Evolutionary conservation across 2,888 invertebrate genomes (phyloP).

Genomic region (Scaptomyza flava): DNA sequence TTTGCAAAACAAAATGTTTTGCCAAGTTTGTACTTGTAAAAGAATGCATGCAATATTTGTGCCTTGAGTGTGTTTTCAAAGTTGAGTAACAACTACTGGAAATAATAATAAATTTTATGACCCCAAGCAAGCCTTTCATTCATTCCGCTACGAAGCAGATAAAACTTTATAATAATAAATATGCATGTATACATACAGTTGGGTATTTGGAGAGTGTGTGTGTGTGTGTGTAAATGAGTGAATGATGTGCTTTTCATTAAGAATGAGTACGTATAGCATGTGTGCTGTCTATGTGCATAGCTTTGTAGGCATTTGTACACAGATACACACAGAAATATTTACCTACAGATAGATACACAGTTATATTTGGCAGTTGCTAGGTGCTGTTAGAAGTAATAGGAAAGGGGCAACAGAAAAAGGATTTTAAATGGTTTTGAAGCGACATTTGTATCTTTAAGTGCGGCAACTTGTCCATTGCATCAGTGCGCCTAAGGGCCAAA

Average conservation of each 20-base stretch:
- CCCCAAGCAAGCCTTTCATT: slow-evolving; percentile 54
- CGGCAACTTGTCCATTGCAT: background rate
- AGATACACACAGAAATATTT: slow-evolving; percentile 9
- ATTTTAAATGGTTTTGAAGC: background rate
- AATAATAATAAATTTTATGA: slow-evolving; percentile 54
- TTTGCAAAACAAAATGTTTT: slow-evolving; percentile 1
- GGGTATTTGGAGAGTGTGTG: slow-evolving; percentile 17
- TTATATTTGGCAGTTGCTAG: slow-evolving; percentile 21
- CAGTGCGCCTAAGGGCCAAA: background rate
- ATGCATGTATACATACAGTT: slow-evolving; percentile 16
- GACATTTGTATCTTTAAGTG: slow-evolving; percentile 1
- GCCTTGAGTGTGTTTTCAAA: slow-evolving; percentile 5
- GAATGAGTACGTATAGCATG: slow-evolving; percentile 62
- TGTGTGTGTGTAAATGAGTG: slow-evolving; percentile 25
- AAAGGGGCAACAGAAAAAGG: no score
- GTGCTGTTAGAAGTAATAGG: slow-evolving; percentile 2
- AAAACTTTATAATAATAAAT: slow-evolving; percentile 62
- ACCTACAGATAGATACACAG: slow-evolving; percentile 6
- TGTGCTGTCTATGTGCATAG: slow-evolving; percentile 28
- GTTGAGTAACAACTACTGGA: slow-evolving; percentile 50
- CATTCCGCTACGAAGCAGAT: slow-evolving; percentile 61
- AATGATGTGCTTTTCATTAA: slow-evolving; percentile 67
- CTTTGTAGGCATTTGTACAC: slow-evolving; percentile 16
- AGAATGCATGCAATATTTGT: slow-evolving; percentile 17
- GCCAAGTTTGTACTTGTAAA: background rate